Evolutionary conservation across 2,888 invertebrate species (phyloP).

Genomic region (Linnaemya vulpina): DNA sequence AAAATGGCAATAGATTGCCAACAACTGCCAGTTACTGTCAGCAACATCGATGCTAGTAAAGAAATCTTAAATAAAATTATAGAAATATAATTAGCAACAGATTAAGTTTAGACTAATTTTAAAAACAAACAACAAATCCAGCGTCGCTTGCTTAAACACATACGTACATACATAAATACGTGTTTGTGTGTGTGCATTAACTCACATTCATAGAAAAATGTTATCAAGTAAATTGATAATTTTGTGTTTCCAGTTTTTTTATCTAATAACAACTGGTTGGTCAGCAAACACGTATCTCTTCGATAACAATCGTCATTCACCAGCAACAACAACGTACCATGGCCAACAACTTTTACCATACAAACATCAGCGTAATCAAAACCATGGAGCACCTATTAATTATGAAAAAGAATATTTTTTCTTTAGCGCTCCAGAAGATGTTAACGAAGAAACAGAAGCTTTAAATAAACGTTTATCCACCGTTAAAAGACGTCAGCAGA

Average conservation of each 20-base stretch:
- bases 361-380: neutral
- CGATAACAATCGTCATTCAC: neutral
- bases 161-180: too few relatives aligned
- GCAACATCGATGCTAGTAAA: too few relatives aligned
- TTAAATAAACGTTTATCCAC: slow-evolving; percentile 70
- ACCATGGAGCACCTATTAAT: neutral
- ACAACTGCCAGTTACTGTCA: too few relatives aligned
- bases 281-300: slow-evolving; percentile 12
- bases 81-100: too few relatives aligned
- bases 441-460: slow-evolving; percentile 49
- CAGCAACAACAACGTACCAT: neutral
- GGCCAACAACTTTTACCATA: neutral
- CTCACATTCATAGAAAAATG: neutral
- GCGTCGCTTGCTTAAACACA: too few relatives aligned
- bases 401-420: slow-evolving; percentile 72
- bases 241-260: slow-evolving; percentile 20
- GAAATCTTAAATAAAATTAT: too few relatives aligned
- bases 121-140: too few relatives aligned
- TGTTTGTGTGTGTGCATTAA: too few relatives aligned
- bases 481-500: slow-evolving; percentile 65
- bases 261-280: slow-evolving; percentile 34
- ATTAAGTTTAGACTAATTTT: too few relatives aligned
- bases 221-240: neutral
- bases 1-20: too few relatives aligned
- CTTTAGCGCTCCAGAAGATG: slow-evolving; percentile 74